Evolutionary conservation across 2,797 vertebrate genomes (phyloP), one percentile per base, ranked within the genome.

Genomic region (Alectoris magna): DNA sequence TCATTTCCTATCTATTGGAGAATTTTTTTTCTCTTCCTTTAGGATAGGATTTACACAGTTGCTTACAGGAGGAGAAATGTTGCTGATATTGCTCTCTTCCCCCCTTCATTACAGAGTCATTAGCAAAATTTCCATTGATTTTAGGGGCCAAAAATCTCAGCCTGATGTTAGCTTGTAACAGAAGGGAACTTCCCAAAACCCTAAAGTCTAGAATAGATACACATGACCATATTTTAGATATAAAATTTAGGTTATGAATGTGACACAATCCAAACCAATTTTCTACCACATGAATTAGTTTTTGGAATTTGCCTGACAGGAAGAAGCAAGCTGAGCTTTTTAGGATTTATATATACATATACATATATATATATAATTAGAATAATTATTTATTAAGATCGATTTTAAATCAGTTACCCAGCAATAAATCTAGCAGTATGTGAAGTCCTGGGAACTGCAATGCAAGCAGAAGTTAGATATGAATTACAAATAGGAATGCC

Each of bases 381-480:
- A 68, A 88, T 69, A 87, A 62, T 51, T 94, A 89, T 96, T 96
- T 92, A 90, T 96, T 84, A 94, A 93, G 74, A 90, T 62, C n/a
- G 66, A 72, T 31, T 89, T 78, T 90, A 71, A 94, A 93, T 77
- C 43, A 58, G 60, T 95, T 94, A 96, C 44, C 43, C 13, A 91
- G 24, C 51, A 69, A 84, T 96, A 96, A 93, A 96, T 96, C 88
- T 92, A 83, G 74, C 55, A 93, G 75, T 26, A 85, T 8, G 29
- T 91, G 75, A 96, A 88, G 91, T 60, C 46, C 66, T 88, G 76
- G 92, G 91, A 97, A 95, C 46, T 96, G 79, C 72, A 95, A 67
- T 17, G 39, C 44, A 90, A 88, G 74, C 80, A 96, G 92, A 96
- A 92, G 49, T 82, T 88, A 95, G 79, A 69, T 87, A 83, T 96